These are phyloP conservation scores for Shinisaurus crocodilurus DNA, from an alignment of 2,113 vertebrate species.

Conservation along the genomic window DNA sequence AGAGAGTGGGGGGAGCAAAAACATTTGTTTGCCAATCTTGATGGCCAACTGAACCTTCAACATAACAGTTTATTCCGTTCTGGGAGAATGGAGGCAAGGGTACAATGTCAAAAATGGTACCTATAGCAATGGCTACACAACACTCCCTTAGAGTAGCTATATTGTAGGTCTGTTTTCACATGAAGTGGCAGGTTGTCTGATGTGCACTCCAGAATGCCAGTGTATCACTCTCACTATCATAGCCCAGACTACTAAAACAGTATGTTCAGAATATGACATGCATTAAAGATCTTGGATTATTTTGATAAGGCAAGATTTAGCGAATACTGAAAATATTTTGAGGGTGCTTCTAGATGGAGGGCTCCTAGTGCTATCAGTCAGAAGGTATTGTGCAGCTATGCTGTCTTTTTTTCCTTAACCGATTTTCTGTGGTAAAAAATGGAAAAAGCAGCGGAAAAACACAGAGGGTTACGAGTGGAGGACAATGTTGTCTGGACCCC, in stretches of 20 bases:
- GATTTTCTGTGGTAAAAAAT: too few relatives aligned
- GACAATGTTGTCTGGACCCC: too few relatives aligned
- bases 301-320: not conserved
- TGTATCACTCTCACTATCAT: too few relatives aligned
- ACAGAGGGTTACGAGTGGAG: too few relatives aligned
- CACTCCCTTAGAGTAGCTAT: not conserved
- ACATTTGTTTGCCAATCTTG: not conserved
- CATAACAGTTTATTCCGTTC: not conserved
- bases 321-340: not conserved
- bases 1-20: not conserved
- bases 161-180: not conserved
- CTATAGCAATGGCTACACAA: not conserved
- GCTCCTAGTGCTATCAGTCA: too few relatives aligned
- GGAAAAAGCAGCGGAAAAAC: too few relatives aligned
- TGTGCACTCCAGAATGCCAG: too few relatives aligned
- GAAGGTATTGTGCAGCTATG: too few relatives aligned
- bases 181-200: not conserved
- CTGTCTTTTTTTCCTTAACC: too few relatives aligned
- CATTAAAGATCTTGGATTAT: not conserved
- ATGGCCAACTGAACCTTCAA: not conserved
- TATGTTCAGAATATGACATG: not conserved
- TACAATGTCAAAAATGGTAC: not conserved
- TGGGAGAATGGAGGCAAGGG: not conserved
- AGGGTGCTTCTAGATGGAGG: too few relatives aligned
- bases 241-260: not conserved